A percentile compares a stretch with the other conserved stretches of the same genome.
Conservation (phyloP, 1,140 invertebrate species). For the Elysia chlorotica region DNA sequence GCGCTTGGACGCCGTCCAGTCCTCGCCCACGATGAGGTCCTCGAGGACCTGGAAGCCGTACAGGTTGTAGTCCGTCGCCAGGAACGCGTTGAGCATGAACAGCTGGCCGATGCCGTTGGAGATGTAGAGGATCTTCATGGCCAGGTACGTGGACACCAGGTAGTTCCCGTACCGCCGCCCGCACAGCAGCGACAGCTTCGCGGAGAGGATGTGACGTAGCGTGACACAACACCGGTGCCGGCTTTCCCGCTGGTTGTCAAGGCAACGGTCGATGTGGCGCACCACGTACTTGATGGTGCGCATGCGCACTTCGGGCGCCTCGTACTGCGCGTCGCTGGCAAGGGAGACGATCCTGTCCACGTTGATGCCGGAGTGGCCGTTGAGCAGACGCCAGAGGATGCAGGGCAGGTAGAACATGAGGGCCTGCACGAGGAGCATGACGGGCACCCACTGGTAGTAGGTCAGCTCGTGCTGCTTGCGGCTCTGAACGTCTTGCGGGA, state of each 20-base stretch:
- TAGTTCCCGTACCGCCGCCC: constrained; percentile 65
- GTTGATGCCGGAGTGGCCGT: constrained; percentile 64
- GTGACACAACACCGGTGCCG: constrained; percentile 53
- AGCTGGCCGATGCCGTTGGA: constrained; percentile 66
- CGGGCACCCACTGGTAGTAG: constrained; percentile 69
- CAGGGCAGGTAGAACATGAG: constrained; percentile 67
- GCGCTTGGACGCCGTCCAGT: constrained; percentile 60
- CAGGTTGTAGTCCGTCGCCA: constrained; percentile 64
- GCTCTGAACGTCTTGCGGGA: constrained; percentile 41
- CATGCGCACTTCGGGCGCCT: constrained; percentile 54
- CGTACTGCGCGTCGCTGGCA: constrained; percentile 50
- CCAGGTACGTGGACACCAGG: constrained; percentile 63
- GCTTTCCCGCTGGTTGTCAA: constrained; percentile 58
- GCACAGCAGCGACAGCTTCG: constrained; percentile 54
- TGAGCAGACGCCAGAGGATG: constrained; percentile 66
- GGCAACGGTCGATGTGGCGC: constrained; percentile 59
- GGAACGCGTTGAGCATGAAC: constrained; percentile 65
- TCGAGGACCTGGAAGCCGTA: constrained; percentile 65
- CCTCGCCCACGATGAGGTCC: constrained; percentile 61
- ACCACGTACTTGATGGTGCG: constrained; percentile 60
- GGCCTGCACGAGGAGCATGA: constrained; percentile 66
- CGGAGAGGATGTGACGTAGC: constrained; percentile 53
- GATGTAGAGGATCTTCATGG: constrained; percentile 65
- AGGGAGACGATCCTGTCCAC: constrained; percentile 56
- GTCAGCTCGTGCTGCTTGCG: constrained; percentile 52